A percentile compares a stretch with the other conserved stretches of the same genome.
Conservation (phyloP, 2,888 invertebrate species). For the Anarsia innoxiella region DNA sequence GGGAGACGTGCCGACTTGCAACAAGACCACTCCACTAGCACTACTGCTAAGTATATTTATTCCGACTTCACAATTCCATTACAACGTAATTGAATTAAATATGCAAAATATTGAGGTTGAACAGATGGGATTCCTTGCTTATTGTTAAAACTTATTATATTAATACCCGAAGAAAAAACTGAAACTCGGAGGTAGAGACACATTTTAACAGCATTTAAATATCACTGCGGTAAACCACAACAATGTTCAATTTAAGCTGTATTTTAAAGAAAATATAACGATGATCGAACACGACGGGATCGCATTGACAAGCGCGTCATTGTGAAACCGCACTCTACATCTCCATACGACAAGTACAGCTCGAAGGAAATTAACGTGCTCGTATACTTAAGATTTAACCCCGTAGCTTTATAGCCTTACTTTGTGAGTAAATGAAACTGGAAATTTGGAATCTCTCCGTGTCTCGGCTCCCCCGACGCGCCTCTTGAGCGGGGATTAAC, state of each 20-base stretch:
- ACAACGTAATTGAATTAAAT: slow-evolving; percentile 4
- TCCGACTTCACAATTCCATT: slow-evolving; percentile 9
- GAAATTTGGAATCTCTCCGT: slow-evolving; percentile 20
- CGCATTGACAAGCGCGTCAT: slow-evolving; percentile 7
- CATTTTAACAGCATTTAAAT: too few species aligned
- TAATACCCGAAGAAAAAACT: too few species aligned
- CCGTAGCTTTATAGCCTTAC: slow-evolving; percentile 2
- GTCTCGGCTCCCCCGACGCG: slow-evolving; percentile 21
- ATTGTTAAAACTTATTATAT: too few species aligned
- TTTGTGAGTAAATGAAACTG: slow-evolving; percentile 1
- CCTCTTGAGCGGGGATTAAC: slow-evolving; percentile 33
- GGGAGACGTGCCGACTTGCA: slow-evolving; percentile 21
- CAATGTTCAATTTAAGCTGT: slow-evolving; percentile 6
- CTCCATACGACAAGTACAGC: slow-evolving; percentile 3
- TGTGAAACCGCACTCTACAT: slow-evolving; percentile 9
- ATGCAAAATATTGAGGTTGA: too few species aligned
- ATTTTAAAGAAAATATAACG: slow-evolving; percentile 3
- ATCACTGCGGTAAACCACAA: slow-evolving; percentile 5
- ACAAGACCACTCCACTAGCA: slow-evolving; percentile 13
- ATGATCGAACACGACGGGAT: slow-evolving; percentile 4
- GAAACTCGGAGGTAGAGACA: too few species aligned
- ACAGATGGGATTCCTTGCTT: too few species aligned
- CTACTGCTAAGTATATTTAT: slow-evolving; percentile 12
- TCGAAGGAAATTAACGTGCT: slow-evolving; percentile 10
- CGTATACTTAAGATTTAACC: slow-evolving; percentile 7